Percentiles rank a stretch among this genome's conserved stretches.
phyloP scores from a whole-genome alignment of 2,113 vertebrate species.

The Sebastes fasciatus region DNA sequence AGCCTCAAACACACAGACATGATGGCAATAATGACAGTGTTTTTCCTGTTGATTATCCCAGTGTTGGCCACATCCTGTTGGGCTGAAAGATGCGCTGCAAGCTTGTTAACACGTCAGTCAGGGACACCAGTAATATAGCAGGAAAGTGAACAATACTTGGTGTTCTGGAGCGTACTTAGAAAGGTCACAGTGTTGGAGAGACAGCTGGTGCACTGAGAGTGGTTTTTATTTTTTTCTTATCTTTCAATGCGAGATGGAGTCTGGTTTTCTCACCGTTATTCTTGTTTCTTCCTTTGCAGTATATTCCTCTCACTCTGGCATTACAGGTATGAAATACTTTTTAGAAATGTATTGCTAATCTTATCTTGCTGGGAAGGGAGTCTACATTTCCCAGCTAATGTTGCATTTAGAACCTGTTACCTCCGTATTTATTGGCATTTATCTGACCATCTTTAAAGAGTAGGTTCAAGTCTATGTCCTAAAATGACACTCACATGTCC shows the following conservation, averaged over 20 bases:
- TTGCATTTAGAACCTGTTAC: neutral
- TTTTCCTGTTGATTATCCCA: slow-evolving; percentile 76
- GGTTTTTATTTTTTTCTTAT: slow-evolving; percentile 9
- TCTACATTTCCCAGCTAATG: neutral
- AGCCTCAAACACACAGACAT: slow-evolving; percentile 35
- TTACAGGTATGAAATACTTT: slow-evolving; percentile 71
- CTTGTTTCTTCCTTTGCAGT: slow-evolving; percentile 45
- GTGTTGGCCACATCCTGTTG: slow-evolving; percentile 67
- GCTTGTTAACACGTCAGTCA: slow-evolving; percentile 67
- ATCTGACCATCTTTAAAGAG: neutral
- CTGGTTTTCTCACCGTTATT: slow-evolving; percentile 54
- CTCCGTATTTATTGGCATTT: neutral
- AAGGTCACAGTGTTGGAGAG: slow-evolving; percentile 56
- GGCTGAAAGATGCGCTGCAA: slow-evolving; percentile 18
- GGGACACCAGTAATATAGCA: slow-evolving; percentile 26
- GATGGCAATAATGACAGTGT: slow-evolving; percentile 32
- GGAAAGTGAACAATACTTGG: slow-evolving; percentile 43
- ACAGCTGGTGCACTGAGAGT: slow-evolving; percentile 35
- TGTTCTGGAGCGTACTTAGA: slow-evolving; percentile 34
- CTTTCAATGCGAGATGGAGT: slow-evolving; percentile 70
- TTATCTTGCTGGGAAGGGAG: neutral
- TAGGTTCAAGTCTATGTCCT: neutral
- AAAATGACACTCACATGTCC: neutral
- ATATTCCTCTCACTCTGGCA: slow-evolving; percentile 22
- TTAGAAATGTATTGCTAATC: slow-evolving; percentile 5